Base-by-base conservation (phyloP, 1,140 invertebrate species). In the Akabosia matsudoensis region DNA sequence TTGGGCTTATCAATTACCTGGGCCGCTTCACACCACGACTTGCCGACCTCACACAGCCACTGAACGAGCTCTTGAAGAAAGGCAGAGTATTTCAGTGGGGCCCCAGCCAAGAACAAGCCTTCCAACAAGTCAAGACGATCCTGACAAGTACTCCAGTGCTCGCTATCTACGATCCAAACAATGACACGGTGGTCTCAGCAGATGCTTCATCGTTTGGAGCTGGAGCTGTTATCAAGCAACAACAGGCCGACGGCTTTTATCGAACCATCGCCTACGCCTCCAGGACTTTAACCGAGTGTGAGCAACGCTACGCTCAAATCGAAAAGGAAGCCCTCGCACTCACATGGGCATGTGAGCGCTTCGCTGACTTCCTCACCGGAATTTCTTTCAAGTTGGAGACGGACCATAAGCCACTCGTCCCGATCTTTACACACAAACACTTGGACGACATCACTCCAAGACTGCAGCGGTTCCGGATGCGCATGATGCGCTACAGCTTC, bases 381-480 rank as follows among this genome's bases (percentile, higher is more conserved):
- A 74, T 81, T 0, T n/a, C 76, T 0, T 79, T 84, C 33, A 52
- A 22, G 0, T 70, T 84, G 26, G 82, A 82, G 76, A 84, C 82
- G 0, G 83, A 85, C 72, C 84, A 85, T 76, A 83, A 83, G 26
- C 77, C 83, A 0, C 82, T 80, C 72, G 79, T 80, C 34, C 78
- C 37, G 22, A 80, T 85, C 45, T 75, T 82, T 37, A 81, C 76
- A 31, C 76, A 30, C 33, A 84, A 82, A 52, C 54, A n/a, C 26
- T 71, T 85, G 31, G 82, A 84, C 33, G 82, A 82, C 4, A 76
- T 85, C 30, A 82, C 83, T 10, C 80, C 82, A 22, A 52, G 84
- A n/a, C 75, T 86, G 10, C 84, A 87, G 78, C 56, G 83, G 61
- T 83, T 86, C 67, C 79, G 84, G 7, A 71, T 85, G 7, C 64